These are phyloP conservation scores for Euclidia mi DNA, from an alignment of 2,888 invertebrate genomes.

Conservation along the genomic window DNA sequence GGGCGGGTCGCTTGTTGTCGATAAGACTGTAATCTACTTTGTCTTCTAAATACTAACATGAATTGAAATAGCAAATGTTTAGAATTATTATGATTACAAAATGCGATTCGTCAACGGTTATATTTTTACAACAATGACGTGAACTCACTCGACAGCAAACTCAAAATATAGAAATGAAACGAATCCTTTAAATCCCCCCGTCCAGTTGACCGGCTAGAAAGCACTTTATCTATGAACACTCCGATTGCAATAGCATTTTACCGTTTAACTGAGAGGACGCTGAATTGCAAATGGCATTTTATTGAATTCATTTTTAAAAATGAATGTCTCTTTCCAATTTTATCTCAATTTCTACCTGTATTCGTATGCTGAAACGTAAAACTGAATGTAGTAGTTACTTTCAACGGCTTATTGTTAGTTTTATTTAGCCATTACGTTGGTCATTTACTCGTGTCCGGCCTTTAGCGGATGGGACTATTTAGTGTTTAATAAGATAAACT, in stretches of 20 bases:
- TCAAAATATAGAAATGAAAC: constrained; percentile 72
- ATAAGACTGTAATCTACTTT: too few relatives aligned
- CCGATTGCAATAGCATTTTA: constrained; percentile 46
- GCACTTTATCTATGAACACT: constrained; percentile 42
- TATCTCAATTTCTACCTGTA: constrained; percentile 28
- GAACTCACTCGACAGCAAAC: constrained; percentile 61
- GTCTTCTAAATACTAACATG: too few relatives aligned
- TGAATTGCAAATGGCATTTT: constrained; percentile 47
- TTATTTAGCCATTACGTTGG: constrained; percentile 19
- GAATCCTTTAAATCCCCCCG: constrained; percentile 66
- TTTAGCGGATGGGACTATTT: constrained; percentile 33
- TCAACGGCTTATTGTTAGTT: constrained; percentile 20
- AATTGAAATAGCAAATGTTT: too few relatives aligned
- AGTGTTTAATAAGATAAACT: constrained; percentile 20
- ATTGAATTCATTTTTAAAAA: constrained; percentile 44
- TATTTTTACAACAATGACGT: constrained; percentile 5
- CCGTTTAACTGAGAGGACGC: constrained; percentile 35
- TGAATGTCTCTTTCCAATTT: constrained; percentile 35
- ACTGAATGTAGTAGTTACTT: background rate
- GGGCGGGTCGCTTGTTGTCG: too few relatives aligned
- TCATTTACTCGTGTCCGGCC: constrained; percentile 22
- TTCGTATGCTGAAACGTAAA: constrained; percentile 5
- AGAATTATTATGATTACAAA: too few relatives aligned
- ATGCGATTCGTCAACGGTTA: too few relatives aligned
- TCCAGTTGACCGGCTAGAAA: constrained; percentile 45